Base-by-base conservation (phyloP, 2,797 vertebrate genomes). In the Triplophysa bombifrons region DNA sequence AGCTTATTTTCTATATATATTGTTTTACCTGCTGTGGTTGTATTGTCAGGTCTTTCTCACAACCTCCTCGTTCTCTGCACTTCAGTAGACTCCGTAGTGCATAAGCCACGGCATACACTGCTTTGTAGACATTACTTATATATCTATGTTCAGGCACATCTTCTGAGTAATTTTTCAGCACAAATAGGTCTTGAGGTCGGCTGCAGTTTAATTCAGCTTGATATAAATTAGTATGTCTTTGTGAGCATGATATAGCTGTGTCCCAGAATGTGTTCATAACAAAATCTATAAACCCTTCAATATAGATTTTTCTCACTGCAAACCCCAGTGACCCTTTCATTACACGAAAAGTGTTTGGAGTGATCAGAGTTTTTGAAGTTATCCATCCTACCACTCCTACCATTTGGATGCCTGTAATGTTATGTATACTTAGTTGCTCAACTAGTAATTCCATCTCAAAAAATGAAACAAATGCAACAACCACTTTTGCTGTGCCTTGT, bases 331-430 rank as follows among this genome's bases (percentile, higher is more conserved):
- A 87, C 4, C 92, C 93, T 69, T 90, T 88, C 27, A 93, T 76
- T 13, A 93, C 84, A 27, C 65, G 82, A 14, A 89, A 91, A 81
- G 89, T 93, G 51, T 83, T 87, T 10, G 91, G 90, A 27, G 92
- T 93, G 50, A 92, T 83, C 2, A 93, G 88, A 80, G 90, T 91
- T 80, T 92, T 84, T 0, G 92, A 91, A 22, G 91, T 92, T 80
- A 93, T 93, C 92, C 92, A 93, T 58, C 88, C 90, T 83, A 93
- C 91, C 68, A 92, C 93, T 2, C 92, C 93, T 12, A 93, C 86
- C 69, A 93, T 92, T 84, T 93, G 92, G 1, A 55, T 7, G 53
- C 53, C 53, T 55, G 53, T 55, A 20, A 55, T 11, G 53, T 55
- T 55, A 8, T 55, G 53, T 1, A 55, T 55, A 55, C 53, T 55